phyloP scores from a whole-genome alignment of 2,113 vertebrate species.

The Petrocephalus zakoni region DNA sequence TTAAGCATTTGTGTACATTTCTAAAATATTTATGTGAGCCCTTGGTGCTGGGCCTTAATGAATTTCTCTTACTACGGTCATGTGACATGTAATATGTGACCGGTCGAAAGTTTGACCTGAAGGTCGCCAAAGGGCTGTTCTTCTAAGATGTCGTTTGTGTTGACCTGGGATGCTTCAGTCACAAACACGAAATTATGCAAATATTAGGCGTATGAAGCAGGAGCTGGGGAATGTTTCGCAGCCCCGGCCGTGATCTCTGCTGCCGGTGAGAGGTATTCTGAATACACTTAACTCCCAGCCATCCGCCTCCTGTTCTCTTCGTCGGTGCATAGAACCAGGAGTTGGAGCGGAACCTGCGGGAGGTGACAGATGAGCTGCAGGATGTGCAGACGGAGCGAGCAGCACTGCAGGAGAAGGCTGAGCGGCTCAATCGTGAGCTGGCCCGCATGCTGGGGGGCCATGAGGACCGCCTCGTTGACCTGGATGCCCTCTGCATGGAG shows the following conservation, averaged over 20 bases:
- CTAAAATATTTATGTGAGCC: not conserved
- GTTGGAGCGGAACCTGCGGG: slow-evolving; percentile 78
- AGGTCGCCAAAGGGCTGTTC: not conserved
- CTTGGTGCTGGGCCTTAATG: too few species aligned
- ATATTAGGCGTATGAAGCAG: not conserved
- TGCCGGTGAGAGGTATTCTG: not conserved
- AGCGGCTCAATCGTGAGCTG: slow-evolving; percentile 86
- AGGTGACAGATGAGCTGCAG: slow-evolving; percentile 80
- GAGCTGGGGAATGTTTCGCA: not conserved
- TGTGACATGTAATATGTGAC: too few species aligned
- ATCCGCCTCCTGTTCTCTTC: not conserved
- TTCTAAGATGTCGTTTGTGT: not conserved
- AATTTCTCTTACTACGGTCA: too few species aligned
- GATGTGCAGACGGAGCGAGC: slow-evolving; percentile 80
- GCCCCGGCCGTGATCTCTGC: not conserved
- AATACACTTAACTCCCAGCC: too few species aligned
- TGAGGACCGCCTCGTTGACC: slow-evolving; percentile 80
- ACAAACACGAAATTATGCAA: not conserved
- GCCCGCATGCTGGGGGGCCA: slow-evolving; percentile 85
- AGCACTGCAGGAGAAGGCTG: slow-evolving; percentile 87
- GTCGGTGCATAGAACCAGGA: slow-evolving; percentile 70
- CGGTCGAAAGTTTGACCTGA: too few species aligned
- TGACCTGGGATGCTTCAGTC: not conserved
- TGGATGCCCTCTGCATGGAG: slow-evolving; percentile 94
- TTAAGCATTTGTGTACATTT: not conserved